These are phyloP conservation scores for Phyllostomus discolor DNA, from an alignment of 2,113 vertebrate species.

Conservation along the genomic window DNA sequence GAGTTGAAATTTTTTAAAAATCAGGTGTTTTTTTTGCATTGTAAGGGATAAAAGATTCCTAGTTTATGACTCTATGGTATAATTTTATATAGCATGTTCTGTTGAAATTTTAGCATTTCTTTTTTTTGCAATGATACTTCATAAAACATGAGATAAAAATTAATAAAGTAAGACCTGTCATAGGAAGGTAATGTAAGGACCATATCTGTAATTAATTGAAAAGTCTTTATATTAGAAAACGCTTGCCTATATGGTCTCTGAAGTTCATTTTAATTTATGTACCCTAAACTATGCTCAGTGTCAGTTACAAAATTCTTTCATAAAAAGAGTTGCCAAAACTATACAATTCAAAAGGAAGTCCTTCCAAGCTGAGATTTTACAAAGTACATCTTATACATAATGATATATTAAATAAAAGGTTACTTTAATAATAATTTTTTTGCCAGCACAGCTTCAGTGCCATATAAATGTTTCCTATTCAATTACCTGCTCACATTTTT, in stretches of 20 bases:
- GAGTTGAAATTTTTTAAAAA: not conserved
- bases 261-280: slow-evolving; percentile 68
- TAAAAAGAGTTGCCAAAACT: slow-evolving; percentile 62
- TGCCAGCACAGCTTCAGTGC: slow-evolving; percentile 33
- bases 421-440: slow-evolving; percentile 63
- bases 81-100: not conserved
- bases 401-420: slow-evolving; percentile 60
- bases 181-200: slow-evolving; percentile 16
- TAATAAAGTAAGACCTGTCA: slow-evolving; percentile 4
- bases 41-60: not conserved
- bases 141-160: slow-evolving; percentile 54
- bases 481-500: slow-evolving; percentile 68
- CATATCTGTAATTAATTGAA: slow-evolving; percentile 52
- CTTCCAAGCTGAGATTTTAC: slow-evolving; percentile 65
- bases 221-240: slow-evolving; percentile 34
- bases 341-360: slow-evolving; percentile 60
- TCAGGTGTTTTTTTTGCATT: not conserved
- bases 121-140: not conserved
- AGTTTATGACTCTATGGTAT: not conserved
- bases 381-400: slow-evolving; percentile 54
- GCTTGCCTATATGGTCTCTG: slow-evolving; percentile 42
- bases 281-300: slow-evolving; percentile 52
- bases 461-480: slow-evolving; percentile 63
- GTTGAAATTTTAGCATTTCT: not conserved
- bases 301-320: slow-evolving; percentile 20